Base-by-base conservation (phyloP, 2,797 vertebrate genomes). In the Danio albolineatus region DNA sequence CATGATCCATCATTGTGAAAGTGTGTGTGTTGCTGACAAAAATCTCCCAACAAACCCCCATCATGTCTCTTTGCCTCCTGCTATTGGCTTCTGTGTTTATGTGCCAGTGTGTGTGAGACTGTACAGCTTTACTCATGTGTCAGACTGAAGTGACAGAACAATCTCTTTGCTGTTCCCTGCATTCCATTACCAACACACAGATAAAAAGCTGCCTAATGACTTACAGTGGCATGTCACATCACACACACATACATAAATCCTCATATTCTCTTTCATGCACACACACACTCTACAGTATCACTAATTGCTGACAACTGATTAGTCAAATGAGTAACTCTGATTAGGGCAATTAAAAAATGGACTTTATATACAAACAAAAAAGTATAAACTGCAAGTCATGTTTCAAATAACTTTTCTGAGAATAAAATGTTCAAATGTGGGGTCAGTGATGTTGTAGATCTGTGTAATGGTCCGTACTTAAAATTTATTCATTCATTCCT, bases 161-260 rank as follows among this genome's bases (percentile, higher is more conserved):
- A 91, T 93, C 86, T 88, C 86, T 89, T 83, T 76, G 83, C 83
- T 71, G 79, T 84, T 84, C 36, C 75, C 79, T 73, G 77, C 78
- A 90, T 91, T 91, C 90, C 89, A 93, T 93, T 94, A 93, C 85
- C 85, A 78, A 69, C 67, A 82, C 83, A 84, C 88, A 87, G 89
- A 93, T 92, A n/a, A 92, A 85, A n/a, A n/a, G 28, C 87, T 89
- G 91, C 84, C 83, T 85, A 84, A 81, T 90, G 91, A 91, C 85
- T 90, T 84, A 87, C 78, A 2, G 82, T 84, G 87, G 88, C 88
- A 88, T 85, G 28, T 28, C 64, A 36, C 84, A 87, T 91, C 86
- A 82, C 86, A 80, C 85, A 16, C 28, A 28, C 28, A 28, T 28
- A 3, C 28, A 28, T 28, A 28, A 28, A 28, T 28, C 3, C 28